Evolutionary conservation across 2,113 vertebrate species (phyloP), one percentile per base, ranked within the genome.

Genomic region (Arvicanthis niloticus): DNA sequence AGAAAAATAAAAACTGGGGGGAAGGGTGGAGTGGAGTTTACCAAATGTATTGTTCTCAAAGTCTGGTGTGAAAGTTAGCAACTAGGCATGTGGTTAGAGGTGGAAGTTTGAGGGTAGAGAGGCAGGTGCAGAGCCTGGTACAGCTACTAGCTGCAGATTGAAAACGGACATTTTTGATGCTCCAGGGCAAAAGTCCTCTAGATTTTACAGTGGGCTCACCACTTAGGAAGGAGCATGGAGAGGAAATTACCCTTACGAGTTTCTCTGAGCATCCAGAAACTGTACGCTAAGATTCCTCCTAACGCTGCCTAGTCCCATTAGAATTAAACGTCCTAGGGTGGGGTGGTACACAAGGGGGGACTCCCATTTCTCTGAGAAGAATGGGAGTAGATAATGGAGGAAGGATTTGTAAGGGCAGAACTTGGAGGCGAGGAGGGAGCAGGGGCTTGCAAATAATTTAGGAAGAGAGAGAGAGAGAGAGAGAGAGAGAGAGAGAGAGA

Each of bases 11-110:
- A 53, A 17, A 31, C 26, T 26, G 53, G 11, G 4, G 67, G 31
- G 34, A 5, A 6, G 29, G 29, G 67, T 34, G 31, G 31, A 10
- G 67, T 68, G 67, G 37, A 13, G 48, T 11, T 51, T n/a, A 8
- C 58, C 42, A 53, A 91, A 72, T 90, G 13, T 12, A 12, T 0
- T 53, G 68, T 73, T 72, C 76, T 73, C 67, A 48, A 8, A n/a
- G 31, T 16, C 42, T 76, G 37, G 62, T 94, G 92, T 82, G 88
- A 84, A 87, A 93, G 78, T n/a, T 37, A 40, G 48, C 80, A 68
- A 58, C 42, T 3, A 37, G 42, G 80, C 45, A 1, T 48, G 85
- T 77, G 85, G 97, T 93, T 40, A 58, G 2, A 16, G 56, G 22
- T 37, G 48, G 42, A 75, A 56, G 84, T 81, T 68, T 40, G n/a